Evolutionary conservation across 2,888 invertebrate species (phyloP).

Genomic region (Nineta flava): DNA sequence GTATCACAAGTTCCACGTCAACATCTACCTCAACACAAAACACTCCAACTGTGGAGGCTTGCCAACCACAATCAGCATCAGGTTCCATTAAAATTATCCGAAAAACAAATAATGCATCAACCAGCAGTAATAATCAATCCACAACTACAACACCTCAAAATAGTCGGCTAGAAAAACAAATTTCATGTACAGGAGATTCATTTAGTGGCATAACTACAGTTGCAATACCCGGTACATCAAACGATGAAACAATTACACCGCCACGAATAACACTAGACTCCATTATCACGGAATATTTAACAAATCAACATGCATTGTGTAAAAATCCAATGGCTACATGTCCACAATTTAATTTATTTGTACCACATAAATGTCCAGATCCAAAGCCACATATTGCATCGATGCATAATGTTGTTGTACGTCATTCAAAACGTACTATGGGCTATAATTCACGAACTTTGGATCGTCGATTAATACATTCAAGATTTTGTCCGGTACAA

Average conservation of each 20-base stretch:
- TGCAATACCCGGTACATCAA: conserved; percentile 18
- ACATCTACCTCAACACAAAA: not conserved
- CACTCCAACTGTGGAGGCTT: not conserved
- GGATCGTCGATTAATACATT: conserved; percentile 72
- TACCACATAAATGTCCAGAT: conserved; percentile 94
- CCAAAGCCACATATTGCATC: conserved; percentile 49
- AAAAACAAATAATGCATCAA: conserved; percentile 11
- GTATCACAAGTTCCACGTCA: not conserved
- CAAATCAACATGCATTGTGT: conserved; percentile 95
- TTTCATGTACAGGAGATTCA: conserved; percentile 20
- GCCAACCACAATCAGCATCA: not conserved
- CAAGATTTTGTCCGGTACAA: conserved; percentile 60
- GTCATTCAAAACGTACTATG: conserved; percentile 38
- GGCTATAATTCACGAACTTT: conserved; percentile 41
- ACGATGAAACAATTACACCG: conserved; percentile 20
- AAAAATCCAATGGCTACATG: conserved; percentile 96
- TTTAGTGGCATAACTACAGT: conserved; percentile 14
- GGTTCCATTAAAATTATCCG: conserved; percentile 7
- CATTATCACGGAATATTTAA: conserved; percentile 90
- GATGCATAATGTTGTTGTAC: conserved; percentile 54
- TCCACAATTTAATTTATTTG: conserved; percentile 87
- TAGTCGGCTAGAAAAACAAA: conserved; percentile 33
- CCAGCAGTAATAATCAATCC: conserved; percentile 15
- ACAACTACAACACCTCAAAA: conserved; percentile 11
- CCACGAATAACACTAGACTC: conserved; percentile 61